These are phyloP conservation scores for Athene noctua DNA, from an alignment of 2,113 vertebrate genomes.

Conservation along the genomic window DNA sequence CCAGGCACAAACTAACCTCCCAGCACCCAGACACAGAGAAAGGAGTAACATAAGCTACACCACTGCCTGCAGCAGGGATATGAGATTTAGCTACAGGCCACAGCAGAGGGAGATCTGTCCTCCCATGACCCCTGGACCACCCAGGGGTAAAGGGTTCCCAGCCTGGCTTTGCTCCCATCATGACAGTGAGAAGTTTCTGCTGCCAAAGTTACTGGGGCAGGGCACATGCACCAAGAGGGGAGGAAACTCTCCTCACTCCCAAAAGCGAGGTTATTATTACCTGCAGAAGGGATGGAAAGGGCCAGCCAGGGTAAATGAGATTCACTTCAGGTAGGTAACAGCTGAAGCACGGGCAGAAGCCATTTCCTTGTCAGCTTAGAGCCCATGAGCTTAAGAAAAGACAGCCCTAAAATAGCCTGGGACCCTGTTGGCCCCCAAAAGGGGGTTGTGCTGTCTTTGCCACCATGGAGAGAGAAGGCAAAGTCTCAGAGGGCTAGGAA, in stretches of 20 bases:
- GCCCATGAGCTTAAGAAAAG: background rate
- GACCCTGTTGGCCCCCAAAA: background rate
- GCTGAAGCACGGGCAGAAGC: background rate
- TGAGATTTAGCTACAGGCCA: rapidly evolving
- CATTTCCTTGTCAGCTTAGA: background rate
- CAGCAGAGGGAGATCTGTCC: rapidly evolving
- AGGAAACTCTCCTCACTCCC: background rate
- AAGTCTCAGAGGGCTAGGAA: background rate
- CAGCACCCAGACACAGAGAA: background rate
- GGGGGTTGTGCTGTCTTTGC: background rate
- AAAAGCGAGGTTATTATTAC: background rate
- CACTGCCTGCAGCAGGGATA: too few relatives aligned
- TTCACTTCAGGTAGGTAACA: background rate
- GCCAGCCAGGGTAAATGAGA: background rate
- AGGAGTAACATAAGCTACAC: rapidly evolving
- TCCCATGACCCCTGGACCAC: rapidly evolving
- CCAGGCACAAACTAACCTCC: background rate
- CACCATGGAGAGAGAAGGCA: background rate
- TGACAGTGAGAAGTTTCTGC: rapidly evolving
- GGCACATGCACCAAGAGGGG: rapidly evolving
- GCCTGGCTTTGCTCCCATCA: rapidly evolving
- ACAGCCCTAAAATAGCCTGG: background rate
- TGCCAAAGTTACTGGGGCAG: background rate
- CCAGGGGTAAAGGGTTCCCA: rapidly evolving
- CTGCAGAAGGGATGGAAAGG: background rate